These are phyloP conservation scores for Syngnathus rostellatus DNA, from an alignment of 2,797 vertebrate species.

Conservation along the genomic window DNA sequence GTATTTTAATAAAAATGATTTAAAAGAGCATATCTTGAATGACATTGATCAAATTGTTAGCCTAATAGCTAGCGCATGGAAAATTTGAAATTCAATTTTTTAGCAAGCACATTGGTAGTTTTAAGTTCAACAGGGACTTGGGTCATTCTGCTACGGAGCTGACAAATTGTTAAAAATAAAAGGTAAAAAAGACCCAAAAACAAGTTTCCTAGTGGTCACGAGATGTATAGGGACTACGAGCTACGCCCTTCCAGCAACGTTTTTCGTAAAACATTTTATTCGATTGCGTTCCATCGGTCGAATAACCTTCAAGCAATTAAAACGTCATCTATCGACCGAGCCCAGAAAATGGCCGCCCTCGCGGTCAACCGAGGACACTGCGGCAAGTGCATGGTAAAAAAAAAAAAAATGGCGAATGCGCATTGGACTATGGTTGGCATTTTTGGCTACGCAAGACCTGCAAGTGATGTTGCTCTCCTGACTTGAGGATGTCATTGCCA, in stretches of 20 bases:
- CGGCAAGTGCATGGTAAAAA: constrained; percentile 4
- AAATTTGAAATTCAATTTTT: no score
- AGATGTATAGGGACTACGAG: background rate
- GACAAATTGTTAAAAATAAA: background rate
- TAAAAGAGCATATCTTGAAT: background rate
- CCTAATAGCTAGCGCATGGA: no score
- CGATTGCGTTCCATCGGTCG: background rate
- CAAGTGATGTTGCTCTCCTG: background rate
- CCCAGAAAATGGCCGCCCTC: constrained; percentile 6
- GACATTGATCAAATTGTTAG: no score
- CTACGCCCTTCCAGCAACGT: background rate
- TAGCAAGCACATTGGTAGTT: no score
- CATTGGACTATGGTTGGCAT: background rate
- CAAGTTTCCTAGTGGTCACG: background rate
- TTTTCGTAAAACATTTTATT: background rate
- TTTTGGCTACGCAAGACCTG: background rate
- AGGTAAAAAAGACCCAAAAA: background rate
- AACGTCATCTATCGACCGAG: no score
- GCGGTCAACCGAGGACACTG: constrained; percentile 8
- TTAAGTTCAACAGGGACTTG: no score
- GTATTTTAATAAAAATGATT: background rate
- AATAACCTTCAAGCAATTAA: background rate
- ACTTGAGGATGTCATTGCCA: background rate
- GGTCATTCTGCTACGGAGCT: no score
- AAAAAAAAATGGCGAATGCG: background rate